Conservation (phyloP, 2,797 vertebrate species). For the Thalassophryne amazonica region DNA sequence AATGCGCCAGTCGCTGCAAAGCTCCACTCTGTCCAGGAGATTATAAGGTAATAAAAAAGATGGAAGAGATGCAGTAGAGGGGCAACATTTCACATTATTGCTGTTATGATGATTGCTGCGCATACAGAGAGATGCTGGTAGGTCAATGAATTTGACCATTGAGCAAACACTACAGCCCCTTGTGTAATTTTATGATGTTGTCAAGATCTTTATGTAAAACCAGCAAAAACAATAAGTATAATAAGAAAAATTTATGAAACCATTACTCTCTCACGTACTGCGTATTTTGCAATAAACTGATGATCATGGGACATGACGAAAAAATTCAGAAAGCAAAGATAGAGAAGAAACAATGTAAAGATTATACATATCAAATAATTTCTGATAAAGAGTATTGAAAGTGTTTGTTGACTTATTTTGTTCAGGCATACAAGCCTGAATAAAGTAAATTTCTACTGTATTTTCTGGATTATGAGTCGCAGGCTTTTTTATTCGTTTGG, state of each 20-base stretch:
- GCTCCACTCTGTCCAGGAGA: constrained; percentile 76
- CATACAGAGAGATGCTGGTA: constrained; percentile 2
- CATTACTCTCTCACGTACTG: background rate
- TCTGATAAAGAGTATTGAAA: no score
- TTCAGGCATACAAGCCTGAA: no score
- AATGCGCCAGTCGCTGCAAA: constrained; percentile 70
- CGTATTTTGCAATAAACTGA: background rate
- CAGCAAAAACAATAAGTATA: no score
- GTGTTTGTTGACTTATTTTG: no score
- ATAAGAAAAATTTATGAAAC: no score
- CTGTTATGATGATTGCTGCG: constrained; percentile 46
- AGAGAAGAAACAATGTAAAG: background rate
- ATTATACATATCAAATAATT: no score
- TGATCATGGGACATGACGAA: no score
- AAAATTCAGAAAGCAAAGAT: background rate
- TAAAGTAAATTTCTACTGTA: no score
- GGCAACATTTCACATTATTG: constrained; percentile 59
- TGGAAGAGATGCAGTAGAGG: constrained; percentile 58
- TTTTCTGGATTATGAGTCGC: no score
- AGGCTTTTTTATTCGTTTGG: no score
- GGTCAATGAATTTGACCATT: constrained; percentile 22
- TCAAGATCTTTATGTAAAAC: no score
- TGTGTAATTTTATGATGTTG: constrained; percentile 4
- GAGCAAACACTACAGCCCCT: background rate
- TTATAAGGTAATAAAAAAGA: constrained; percentile 80